Evolutionary conservation across 2,888 invertebrate species (phyloP), one percentile per base, ranked within the genome.

Genomic region (Labia minor): DNA sequence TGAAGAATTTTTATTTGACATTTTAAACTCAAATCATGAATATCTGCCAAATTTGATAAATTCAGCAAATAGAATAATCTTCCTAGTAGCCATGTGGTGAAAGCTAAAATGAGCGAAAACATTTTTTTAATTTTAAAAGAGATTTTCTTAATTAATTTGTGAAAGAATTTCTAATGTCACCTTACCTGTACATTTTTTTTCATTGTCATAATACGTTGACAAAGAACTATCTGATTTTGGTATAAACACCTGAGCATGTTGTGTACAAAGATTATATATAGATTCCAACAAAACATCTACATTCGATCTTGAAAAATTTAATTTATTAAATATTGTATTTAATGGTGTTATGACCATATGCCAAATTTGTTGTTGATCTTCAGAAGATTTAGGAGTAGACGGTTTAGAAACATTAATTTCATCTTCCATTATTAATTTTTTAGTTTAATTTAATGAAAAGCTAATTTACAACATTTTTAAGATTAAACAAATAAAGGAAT

Each of bases 21-120:
- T 72, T 83, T 80, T 71, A 82, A 81, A 71, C 83, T 80, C 66
- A 79, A 74, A 61, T 74, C 70, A 69, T 19, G 74, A 72, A 64
- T 77, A 82, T 83, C 79, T 78, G 65, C 75, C 73, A 61, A 84
- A 74, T 72, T 81, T 79, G 65, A 81, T 78, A 81, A 79, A 61
- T 82, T 83, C 74, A 85, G 79, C 37, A 87, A 77, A 77, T 85
- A 84, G 74, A 86, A 86, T 72, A 87, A 78, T 73, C 83, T 79
- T n/a, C 86, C 87, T 66, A 87, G 77, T 1, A 87, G 75, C 87
- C 87, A 88, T 16, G 81, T 82, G 66, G 85, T 84, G 71, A 86
- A 87, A 1, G 83, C 78, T 75, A 74, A 14, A 67, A 69, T 26
- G 3, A 26, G 37, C n/a, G 21, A 16, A 1, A 18, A 19, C 16